A percentile compares a stretch with the other conserved stretches of the same genome.
Evolutionary conservation across 2,113 vertebrate genomes (phyloP).

Genomic region (Tonatia bakeri): DNA sequence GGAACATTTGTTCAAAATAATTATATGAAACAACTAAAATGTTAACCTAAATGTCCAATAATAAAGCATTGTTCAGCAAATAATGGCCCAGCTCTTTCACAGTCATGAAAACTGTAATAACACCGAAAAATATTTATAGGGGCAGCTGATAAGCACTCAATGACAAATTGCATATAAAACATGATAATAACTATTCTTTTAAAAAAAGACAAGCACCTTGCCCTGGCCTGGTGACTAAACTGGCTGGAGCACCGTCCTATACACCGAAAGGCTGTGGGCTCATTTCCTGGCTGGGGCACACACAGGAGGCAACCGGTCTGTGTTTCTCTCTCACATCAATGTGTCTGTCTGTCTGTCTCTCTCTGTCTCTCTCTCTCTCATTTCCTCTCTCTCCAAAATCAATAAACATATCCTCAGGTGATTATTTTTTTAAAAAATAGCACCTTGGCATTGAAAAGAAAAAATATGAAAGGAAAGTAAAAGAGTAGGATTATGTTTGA

Average conservation of each 20-base stretch:
- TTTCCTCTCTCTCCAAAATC: too few relatives aligned
- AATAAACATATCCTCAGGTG: too few relatives aligned
- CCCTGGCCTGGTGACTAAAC: too few relatives aligned
- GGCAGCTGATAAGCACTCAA: constrained; percentile 17
- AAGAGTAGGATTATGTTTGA: not conserved
- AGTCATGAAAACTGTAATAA: constrained; percentile 11
- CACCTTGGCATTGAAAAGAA: constrained; percentile 8
- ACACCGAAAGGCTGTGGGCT: too few relatives aligned
- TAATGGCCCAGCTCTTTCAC: not conserved
- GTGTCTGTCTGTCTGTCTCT: too few relatives aligned
- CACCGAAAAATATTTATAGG: constrained; percentile 38
- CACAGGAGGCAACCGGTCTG: too few relatives aligned
- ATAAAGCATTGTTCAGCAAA: constrained; percentile 11
- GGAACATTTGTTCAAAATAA: constrained; percentile 54
- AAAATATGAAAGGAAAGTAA: not conserved
- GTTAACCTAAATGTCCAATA: constrained; percentile 49
- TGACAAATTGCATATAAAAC: not conserved
- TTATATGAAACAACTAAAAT: constrained; percentile 39
- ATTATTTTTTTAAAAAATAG: not conserved
- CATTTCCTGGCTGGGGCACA: too few relatives aligned
- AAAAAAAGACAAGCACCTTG: not conserved
- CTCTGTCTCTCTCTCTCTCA: too few relatives aligned
- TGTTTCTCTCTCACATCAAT: too few relatives aligned
- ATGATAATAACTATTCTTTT: not conserved
- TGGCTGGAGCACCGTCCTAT: too few relatives aligned